Percentiles rank a stretch among this genome's conserved stretches.
These are phyloP conservation scores for Malthinus flaveolus DNA, from an alignment of 2,888 invertebrate genomes.

Conservation along the genomic window DNA sequence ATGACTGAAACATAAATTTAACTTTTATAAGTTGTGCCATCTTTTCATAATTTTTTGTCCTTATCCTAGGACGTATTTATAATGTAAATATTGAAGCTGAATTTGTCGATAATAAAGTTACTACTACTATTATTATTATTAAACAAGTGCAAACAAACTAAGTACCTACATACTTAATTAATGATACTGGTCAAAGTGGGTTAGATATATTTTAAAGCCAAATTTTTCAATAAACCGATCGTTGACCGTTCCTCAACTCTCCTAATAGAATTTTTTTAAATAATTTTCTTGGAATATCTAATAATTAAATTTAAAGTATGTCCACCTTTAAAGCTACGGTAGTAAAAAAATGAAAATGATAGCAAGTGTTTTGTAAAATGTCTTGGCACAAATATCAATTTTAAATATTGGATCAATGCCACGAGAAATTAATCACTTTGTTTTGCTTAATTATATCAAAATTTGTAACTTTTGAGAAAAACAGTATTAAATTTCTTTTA, in stretches of 20 bases:
- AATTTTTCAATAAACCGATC: not conserved
- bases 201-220: not conserved
- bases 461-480: too few species aligned
- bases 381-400: slow-evolving; percentile 1
- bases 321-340: not conserved
- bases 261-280: too few species aligned
- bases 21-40: too few species aligned
- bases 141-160: too few species aligned
- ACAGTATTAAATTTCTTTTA: too few species aligned
- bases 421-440: not conserved
- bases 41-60: too few species aligned
- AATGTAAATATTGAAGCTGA: too few species aligned
- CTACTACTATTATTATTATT: too few species aligned
- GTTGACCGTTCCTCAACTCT: not conserved
- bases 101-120: too few species aligned
- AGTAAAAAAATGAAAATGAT: not conserved
- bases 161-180: too few species aligned
- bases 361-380: slow-evolving; percentile 5
- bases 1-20: too few species aligned
- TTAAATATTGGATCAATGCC: slow-evolving; percentile 3
- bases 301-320: not conserved
- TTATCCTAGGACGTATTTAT: too few species aligned
- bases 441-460: not conserved
- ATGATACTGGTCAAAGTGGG: not conserved
- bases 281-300: not conserved